Evolutionary conservation across 2,888 invertebrate species (phyloP), one percentile per base, ranked within the genome.

Genomic region (Chrysodeixis includens): DNA sequence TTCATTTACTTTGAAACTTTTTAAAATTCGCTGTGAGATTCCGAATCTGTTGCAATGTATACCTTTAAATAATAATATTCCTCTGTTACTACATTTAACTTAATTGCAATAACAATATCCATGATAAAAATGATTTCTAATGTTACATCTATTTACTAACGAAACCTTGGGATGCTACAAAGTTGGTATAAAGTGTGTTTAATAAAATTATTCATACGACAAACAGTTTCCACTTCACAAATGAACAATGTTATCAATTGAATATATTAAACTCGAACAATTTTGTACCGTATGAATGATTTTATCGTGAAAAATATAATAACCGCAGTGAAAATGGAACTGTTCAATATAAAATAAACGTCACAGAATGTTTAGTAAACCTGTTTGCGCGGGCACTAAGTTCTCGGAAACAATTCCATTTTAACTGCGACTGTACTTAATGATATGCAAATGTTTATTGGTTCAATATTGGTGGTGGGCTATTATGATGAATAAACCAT

Each of bases 391-490:
- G 14, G n/a, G 16, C 0, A 30, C 30, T 54, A 30, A 51, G 44
- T 44, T 10, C 30, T 56, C 20, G 3, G 1, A 26, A 20, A 8
- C 59, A 52, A 55, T 78, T 81, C 74, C 67, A 75, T 80, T 83
- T 81, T 74, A 71, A 57, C 71, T 68, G 81, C 73, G 69, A 54
- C n/a, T 71, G 57, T 30, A 64, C 49, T 59, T 55, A 71, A 71
- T 73, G 66, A 75, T 79, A 79, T 80, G 80, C 74, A 83, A 78
- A 69, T 71, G 67, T 66, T 68, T 56, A 56, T 74, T 82, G 66
- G 49, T 64, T 60, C 59, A 62, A 71, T 64, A 79, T 79, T 84
- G 91, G 91, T 91, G 91, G 87, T 88, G 91, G 91, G 86, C 71
- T 69, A 65, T 55, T 66, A 61, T 64, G 55, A 78, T 71, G 78